These are phyloP conservation scores for Daktulosphaira vitifoliae DNA, from an alignment of 1,140 invertebrate species.

Conservation along the genomic window DNA sequence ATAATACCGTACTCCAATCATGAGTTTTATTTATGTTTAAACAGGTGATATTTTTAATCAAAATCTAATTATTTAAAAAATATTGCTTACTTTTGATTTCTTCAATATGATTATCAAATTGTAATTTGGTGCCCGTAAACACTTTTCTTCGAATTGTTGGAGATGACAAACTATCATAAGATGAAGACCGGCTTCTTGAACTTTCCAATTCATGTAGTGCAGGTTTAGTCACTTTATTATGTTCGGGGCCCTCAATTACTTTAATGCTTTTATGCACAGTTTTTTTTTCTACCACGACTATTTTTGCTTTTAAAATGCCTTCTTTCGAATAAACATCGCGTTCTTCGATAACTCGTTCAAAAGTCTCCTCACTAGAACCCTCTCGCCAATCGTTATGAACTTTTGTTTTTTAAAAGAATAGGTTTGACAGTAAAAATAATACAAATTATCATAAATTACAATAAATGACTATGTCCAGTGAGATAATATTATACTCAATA, in stretches of 20 bases:
- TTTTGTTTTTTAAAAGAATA: neutral
- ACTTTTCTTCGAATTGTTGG: slow-evolving; percentile 44
- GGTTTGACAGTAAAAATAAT: no score
- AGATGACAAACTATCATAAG: slow-evolving; percentile 49
- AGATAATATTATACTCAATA: no score
- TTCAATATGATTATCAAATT: slow-evolving; percentile 78
- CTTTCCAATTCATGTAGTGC: slow-evolving; percentile 37
- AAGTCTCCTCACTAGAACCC: slow-evolving; percentile 50
- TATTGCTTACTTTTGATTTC: slow-evolving; percentile 67
- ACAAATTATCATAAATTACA: no score
- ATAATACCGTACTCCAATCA: no score
- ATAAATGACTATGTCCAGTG: no score
- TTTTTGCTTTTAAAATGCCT: slow-evolving; percentile 44
- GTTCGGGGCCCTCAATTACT: neutral
- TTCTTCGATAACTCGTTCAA: slow-evolving; percentile 53
- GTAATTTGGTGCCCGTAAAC: slow-evolving; percentile 60
- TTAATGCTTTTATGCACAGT: slow-evolving; percentile 47
- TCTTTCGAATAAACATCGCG: slow-evolving; percentile 47
- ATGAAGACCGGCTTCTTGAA: slow-evolving; percentile 43
- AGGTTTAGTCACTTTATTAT: neutral
- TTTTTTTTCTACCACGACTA: slow-evolving; percentile 60
- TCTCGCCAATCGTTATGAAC: neutral
- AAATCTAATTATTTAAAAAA: no score
- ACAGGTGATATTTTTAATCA: no score
- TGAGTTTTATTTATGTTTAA: no score